Evolutionary conservation across 2,888 invertebrate genomes (phyloP), one percentile per base, ranked within the genome.

Genomic region (Camponotus fellah): DNA sequence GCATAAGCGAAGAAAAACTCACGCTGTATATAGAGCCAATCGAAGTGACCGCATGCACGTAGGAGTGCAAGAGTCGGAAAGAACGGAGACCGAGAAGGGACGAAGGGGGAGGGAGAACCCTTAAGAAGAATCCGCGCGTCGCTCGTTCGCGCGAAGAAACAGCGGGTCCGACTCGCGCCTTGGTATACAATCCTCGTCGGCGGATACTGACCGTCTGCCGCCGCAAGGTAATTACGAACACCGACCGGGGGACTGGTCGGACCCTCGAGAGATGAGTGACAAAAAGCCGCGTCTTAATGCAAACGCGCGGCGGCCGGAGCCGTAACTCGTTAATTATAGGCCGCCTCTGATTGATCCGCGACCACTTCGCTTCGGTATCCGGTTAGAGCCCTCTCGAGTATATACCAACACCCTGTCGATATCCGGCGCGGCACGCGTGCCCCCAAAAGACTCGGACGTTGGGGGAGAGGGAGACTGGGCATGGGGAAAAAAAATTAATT

Each of bases 291-390:
- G 93, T 94, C 94, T 93, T 93, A 93, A 95, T 95, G 95, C 94
- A 95, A 94, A 94, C 91, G 91, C 92, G 90, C 92, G 90, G 84
- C 87, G 86, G 83, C 90, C 88, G 85, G 86, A 90, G 92, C 93
- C 92, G 92, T 94, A 94, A 95, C 94, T 94, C 94, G 94, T 94
- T 95, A 95, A 95, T 95, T 95, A 94, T 93, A 94, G 93, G 91
- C 94, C 94, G 94, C 94, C 91, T 90, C 93, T 93, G 94, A 95
- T 95, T 95, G 94, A 95, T 95, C 94, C 94, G 94, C 88, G 92
- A 91, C 90, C 91, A 92, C 85, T 88, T 89, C 83, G 82, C 80
- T 66, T 83, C 79, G 69, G 86, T 85, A 80, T 79, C 82, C 84
- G 81, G 66, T 74, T 64, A 69, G 77, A 43, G 21, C 49, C 69